Evolutionary conservation across 2,888 invertebrate genomes (phyloP).

Genomic region (Tenthredo livida): DNA sequence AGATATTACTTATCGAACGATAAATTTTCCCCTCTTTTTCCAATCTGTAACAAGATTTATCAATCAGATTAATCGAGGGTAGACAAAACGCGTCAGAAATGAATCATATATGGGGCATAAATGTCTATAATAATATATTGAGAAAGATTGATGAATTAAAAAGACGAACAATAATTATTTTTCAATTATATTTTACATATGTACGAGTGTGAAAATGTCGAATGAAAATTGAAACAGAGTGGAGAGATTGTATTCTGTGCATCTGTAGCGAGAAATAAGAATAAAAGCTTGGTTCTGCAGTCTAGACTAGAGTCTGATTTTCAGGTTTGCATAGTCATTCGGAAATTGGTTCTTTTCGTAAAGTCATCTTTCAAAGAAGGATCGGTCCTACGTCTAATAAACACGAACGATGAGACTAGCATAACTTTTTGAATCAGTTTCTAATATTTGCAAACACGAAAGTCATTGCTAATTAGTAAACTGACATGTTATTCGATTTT

Average conservation of each 20-base stretch:
- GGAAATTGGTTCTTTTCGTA: slow-evolving; percentile 66
- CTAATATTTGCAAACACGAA: slow-evolving; percentile 52
- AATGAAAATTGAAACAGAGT: background rate
- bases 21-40: background rate
- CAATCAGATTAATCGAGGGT: background rate
- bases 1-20: slow-evolving; percentile 35
- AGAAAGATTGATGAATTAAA: background rate
- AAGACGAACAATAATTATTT: background rate
- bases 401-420: slow-evolving; percentile 41
- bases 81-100: background rate
- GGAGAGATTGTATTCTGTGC: background rate
- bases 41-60: slow-evolving; percentile 23
- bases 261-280: slow-evolving; percentile 13
- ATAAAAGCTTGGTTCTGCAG: slow-evolving; percentile 40
- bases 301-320: slow-evolving; percentile 50
- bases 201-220: background rate
- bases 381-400: slow-evolving; percentile 54
- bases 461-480: slow-evolving; percentile 58
- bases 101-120: background rate
- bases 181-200: background rate
- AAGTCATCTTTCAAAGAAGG: slow-evolving; percentile 66
- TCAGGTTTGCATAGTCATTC: slow-evolving; percentile 65
- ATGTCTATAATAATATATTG: background rate
- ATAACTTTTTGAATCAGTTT: slow-evolving; percentile 52
- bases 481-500: slow-evolving; percentile 22